Evolutionary conservation across 2,888 invertebrate genomes (phyloP), one percentile per base, ranked within the genome.

Genomic region (Anarsia innoxiella): DNA sequence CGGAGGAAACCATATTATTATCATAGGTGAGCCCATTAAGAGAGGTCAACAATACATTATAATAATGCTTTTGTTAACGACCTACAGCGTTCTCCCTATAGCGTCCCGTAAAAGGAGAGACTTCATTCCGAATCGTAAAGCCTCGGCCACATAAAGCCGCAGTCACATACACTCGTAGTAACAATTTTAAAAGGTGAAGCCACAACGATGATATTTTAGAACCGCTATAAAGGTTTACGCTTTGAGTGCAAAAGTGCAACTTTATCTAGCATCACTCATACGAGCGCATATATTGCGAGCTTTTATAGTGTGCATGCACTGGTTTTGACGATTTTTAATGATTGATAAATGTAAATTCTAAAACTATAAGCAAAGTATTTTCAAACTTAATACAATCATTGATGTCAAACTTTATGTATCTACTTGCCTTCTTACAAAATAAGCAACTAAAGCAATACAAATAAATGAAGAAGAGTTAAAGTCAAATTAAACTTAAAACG

Each of bases 221-320:
- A 46, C 44, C 42, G 39, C 48, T 45, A 48, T 62, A 59, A 59
- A 61, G 45, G 49, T 46, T 51, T 51, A 39, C 32, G 12, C 23
- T 12, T n/a, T 30, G 26, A 39, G 34, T 30, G 34, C 29, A 39
- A 15, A 32, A 23, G n/a, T n/a, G n/a, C n/a, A n/a, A n/a, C n/a
- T n/a, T n/a, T n/a, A n/a, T n/a, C n/a, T n/a, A n/a, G n/a, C n/a
- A n/a, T n/a, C n/a, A n/a, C n/a, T n/a, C n/a, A n/a, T n/a, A n/a
- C n/a, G n/a, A n/a, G n/a, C n/a, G n/a, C n/a, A n/a, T n/a, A n/a
- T n/a, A n/a, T n/a, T n/a, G n/a, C n/a, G n/a, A n/a, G n/a, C n/a
- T n/a, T n/a, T n/a, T n/a, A n/a, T n/a, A n/a, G n/a, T n/a, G n/a
- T n/a, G n/a, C n/a, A n/a, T n/a, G n/a, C n/a, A n/a, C n/a, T n/a